A percentile compares a stretch with the other conserved stretches of the same genome.
These are phyloP conservation scores for Molanna angustata DNA, from an alignment of 2,888 invertebrate species.

Conservation along the genomic window DNA sequence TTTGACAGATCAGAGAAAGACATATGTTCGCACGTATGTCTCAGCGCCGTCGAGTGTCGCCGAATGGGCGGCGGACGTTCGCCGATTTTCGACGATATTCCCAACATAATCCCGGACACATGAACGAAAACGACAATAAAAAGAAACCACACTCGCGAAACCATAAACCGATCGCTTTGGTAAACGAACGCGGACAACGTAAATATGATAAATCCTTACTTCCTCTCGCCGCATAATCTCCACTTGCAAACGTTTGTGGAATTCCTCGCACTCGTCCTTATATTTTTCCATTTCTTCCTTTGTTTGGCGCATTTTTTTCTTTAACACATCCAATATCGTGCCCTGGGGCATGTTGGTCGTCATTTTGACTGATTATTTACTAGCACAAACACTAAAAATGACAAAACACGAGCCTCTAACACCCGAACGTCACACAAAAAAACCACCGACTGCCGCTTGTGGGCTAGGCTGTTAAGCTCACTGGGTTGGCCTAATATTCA, in stretches of 20 bases:
- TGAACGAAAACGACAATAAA: constrained; percentile 9
- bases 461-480: constrained; percentile 20
- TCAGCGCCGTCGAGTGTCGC: constrained; percentile 6
- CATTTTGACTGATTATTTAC: constrained; percentile 54
- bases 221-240: constrained; percentile 97
- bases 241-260: constrained; percentile 90
- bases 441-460: constrained; percentile 27
- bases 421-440: constrained; percentile 27
- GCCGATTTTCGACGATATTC: constrained; percentile 20
- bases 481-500: constrained; percentile 28
- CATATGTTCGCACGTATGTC: constrained; percentile 20
- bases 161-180: neutral
- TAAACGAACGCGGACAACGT: neutral
- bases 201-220: constrained; percentile 62
- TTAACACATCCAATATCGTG: constrained; percentile 92
- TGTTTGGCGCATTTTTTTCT: constrained; percentile 99
- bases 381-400: constrained; percentile 26
- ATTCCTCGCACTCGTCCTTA: constrained; percentile 96
- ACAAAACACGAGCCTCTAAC: constrained; percentile 14
- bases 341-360: constrained; percentile 90
- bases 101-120: constrained; percentile 9
- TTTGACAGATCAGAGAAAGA: constrained; percentile 28
- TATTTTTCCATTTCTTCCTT: constrained; percentile 99
- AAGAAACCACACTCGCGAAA: no score
- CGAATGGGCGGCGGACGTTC: constrained; percentile 28